Percentiles rank a stretch among this genome's conserved stretches.
These are phyloP conservation scores for Rhinogobio ventralis DNA, from an alignment of 2,797 vertebrate genomes.

Conservation along the genomic window DNA sequence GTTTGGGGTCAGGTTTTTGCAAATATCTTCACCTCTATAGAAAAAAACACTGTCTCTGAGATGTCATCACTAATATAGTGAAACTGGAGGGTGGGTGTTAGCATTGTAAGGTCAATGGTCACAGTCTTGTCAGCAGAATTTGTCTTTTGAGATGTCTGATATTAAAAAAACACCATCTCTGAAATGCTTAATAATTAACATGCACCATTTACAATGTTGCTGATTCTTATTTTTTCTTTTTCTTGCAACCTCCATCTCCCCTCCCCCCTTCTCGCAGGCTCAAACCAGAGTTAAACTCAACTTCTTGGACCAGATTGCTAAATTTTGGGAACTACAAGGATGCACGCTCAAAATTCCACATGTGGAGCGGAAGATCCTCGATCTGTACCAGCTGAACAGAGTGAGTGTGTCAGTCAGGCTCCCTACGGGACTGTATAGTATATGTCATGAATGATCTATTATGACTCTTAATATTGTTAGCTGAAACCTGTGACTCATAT, in stretches of 20 bases:
- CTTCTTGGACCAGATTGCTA: conserved; percentile 98
- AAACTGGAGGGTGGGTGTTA: not conserved
- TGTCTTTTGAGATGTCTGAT: conserved; percentile 32
- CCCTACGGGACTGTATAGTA: not conserved
- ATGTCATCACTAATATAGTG: not conserved
- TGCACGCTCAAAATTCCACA: conserved; percentile 95
- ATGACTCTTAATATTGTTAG: not conserved
- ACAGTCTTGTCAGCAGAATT: conserved; percentile 53
- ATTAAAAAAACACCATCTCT: not conserved
- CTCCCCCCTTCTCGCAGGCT: conserved; percentile 77
- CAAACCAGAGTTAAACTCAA: conserved; percentile 97
- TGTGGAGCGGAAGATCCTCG: conserved; percentile 95
- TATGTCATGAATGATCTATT: not conserved
- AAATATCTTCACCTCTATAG: not conserved
- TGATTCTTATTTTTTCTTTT: conserved; percentile 26
- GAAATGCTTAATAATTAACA: conserved; percentile 55
- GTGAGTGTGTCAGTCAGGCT: conserved; percentile 67
- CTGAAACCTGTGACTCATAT: conserved; percentile 20
- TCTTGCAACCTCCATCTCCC: not conserved
- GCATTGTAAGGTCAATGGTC: conserved; percentile 24
- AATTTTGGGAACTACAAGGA: conserved; percentile 98
- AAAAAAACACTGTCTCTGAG: not conserved
- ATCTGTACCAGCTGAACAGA: conserved; percentile 94
- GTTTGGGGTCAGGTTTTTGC: conserved; percentile 14
- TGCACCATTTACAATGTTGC: conserved; percentile 34